Percentiles rank a stretch among this genome's conserved stretches.
These are phyloP conservation scores for Python bivittatus DNA, from an alignment of 2,113 vertebrate species.

Conservation along the genomic window DNA sequence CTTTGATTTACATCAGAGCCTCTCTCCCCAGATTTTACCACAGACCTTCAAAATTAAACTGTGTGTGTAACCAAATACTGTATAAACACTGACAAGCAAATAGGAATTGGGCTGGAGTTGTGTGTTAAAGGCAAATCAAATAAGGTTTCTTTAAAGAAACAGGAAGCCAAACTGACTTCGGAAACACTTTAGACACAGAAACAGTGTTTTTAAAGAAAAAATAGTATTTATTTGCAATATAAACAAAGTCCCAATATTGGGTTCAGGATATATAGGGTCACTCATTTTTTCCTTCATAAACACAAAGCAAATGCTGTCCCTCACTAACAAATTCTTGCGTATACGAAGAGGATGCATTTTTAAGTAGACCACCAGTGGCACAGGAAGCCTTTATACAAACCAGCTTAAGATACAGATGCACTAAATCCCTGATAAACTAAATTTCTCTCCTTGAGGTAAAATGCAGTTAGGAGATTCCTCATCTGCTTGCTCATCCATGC, in stretches of 20 bases:
- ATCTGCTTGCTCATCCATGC: constrained; percentile 58
- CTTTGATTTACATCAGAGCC: constrained; percentile 54
- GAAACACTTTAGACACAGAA: constrained; percentile 59
- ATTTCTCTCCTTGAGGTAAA: constrained; percentile 91
- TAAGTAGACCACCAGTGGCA: constrained; percentile 83
- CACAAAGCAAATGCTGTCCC: constrained; percentile 86
- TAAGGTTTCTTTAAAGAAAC: constrained; percentile 1
- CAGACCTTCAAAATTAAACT: constrained; percentile 65
- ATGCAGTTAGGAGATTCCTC: constrained; percentile 71
- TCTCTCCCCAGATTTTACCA: constrained; percentile 49
- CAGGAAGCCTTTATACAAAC: constrained; percentile 83
- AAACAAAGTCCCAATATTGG: constrained; percentile 93
- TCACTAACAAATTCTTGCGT: constrained; percentile 84
- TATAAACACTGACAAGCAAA: constrained; percentile 57
- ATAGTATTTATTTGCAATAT: constrained; percentile 99
- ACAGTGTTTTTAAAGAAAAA: constrained; percentile 89
- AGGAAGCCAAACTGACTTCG: constrained; percentile 24
- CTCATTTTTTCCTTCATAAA: constrained; percentile 88
- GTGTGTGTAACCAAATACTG: constrained; percentile 52
- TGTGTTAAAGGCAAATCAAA: constrained; percentile 26
- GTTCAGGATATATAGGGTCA: constrained; percentile 85
- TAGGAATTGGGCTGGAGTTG: constrained; percentile 43
- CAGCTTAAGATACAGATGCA: constrained; percentile 85
- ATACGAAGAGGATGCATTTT: constrained; percentile 84
- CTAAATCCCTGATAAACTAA: constrained; percentile 93